These are phyloP conservation scores for Syrmaticus mikado DNA, from an alignment of 2,113 vertebrate genomes.

Conservation along the genomic window DNA sequence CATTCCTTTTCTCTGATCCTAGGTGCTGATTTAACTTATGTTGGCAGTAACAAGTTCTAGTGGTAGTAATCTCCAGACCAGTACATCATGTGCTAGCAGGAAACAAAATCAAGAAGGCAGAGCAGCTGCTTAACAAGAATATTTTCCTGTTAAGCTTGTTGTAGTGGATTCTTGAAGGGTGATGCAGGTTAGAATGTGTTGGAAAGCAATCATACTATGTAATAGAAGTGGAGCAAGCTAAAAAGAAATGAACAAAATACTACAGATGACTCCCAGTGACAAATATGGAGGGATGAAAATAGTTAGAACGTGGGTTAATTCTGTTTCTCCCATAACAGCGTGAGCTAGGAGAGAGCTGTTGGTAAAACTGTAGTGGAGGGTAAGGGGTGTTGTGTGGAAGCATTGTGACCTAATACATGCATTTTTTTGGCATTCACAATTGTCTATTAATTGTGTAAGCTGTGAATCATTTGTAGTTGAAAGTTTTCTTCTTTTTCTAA, in stretches of 20 bases:
- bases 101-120: background rate
- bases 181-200: background rate
- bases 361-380: background rate
- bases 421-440: background rate
- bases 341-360: background rate
- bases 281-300: background rate
- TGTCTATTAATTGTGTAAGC: background rate
- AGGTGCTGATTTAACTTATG: background rate
- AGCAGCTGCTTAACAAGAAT: background rate
- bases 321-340: background rate
- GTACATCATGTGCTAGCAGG: background rate
- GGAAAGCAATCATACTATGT: background rate
- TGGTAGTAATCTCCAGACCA: background rate
- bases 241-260: background rate
- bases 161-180: background rate
- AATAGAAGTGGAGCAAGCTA: background rate
- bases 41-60: background rate
- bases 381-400: background rate
- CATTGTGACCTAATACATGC: background rate
- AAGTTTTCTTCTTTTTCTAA: conserved; percentile 48
- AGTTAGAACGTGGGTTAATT: background rate
- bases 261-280: background rate
- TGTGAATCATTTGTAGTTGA: background rate
- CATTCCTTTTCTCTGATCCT: background rate
- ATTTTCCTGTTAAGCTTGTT: background rate